Evolutionary conservation across 2,113 vertebrate genomes (phyloP), one percentile per base, ranked within the genome.

Genomic region (Prunella fulvescens): DNA sequence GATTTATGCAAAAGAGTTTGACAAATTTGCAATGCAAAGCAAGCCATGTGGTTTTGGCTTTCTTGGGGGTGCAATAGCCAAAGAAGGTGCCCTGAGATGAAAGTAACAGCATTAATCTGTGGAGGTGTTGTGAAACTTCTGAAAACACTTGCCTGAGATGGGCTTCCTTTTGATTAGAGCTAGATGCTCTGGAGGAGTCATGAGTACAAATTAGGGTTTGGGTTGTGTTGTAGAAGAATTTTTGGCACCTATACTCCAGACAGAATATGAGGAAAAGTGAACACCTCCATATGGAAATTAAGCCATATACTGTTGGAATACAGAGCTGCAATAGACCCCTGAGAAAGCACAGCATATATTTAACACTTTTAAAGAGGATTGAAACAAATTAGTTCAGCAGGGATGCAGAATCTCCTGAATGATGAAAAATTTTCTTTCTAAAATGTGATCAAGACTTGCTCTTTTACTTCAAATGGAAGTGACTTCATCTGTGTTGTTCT

Each of bases 41-140:
- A 1, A 81, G 10, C 35, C 1, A 1, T 0, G 0, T 62, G 37
- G 8, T 42, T 53, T 81, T 7, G 1, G 11, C 24, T 23, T 29
- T 67, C 14, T 14, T 4, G 0, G 13, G 12, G 3, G 3, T 66
- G 11, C 18, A 42, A 9, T 3, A 64, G 19, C 16, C 58, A 47
- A 28, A 72, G 39, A 67, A 72, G 16, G 2, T 64, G 12, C 12
- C 18, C 58, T 72, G 53, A 69, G 29, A 51, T 60, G 10, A 56
- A 35, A 11, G 24, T 13, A 14, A n/a, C 29, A 86, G 10, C 23
- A 33, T 50, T 33, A 40, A 0, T 51, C 29, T 50, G 26, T 67
- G 24, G 56, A 54, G 22, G 35, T n/a, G 7, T 31, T 56, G 13
- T 61, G 84, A 56, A 67, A 4, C 20, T 67, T 72, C 54, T 86